Base-by-base conservation (phyloP, 2,797 vertebrate genomes). In the Margarornis squamiger region DNA sequence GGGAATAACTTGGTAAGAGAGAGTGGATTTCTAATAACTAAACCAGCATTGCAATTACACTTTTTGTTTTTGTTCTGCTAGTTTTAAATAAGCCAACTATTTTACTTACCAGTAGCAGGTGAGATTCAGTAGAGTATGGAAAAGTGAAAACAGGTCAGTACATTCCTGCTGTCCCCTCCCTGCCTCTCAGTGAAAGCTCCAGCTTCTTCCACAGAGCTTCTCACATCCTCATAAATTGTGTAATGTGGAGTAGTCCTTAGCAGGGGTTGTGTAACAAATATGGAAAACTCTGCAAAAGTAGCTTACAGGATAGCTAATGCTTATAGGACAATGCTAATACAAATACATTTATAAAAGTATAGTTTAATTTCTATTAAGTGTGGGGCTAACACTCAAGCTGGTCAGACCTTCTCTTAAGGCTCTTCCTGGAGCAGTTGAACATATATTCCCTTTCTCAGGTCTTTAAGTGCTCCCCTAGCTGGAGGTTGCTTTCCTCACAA, bases 21-120 rank as follows among this genome's bases (percentile, higher is more conserved):
- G 83, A 24, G 86, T 92, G 88, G 74, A 77, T 96, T 97, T 94
- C 87, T 97, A 88, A 81, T 93, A 93, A 89, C 91, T 95, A 93
- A 92, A 94, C 49, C 94, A 95, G 82, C 57, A 39, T 79, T 88
- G 38, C 89, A 54, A 57, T 80, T 82, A 88, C 45, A 27, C 41
- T 36, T 93, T 93, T 94, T 95, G 74, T 41, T 90, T 96, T 97
- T 97, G 91, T 95, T 93, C 88, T 92, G 66, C 92, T 96, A 88
- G 67, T 94, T 95, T 97, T 92, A 96, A 96, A 24, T 93, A 92
- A 95, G 72, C 38, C 6, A 26, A 90, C 61, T 93, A 93, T 94
- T 95, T 95, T 97, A 88, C 65, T 79, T 88, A 91, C 74, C 86
- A 95, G 61, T 61, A 92, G 83, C 65, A 75, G 20, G 29, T 77